phyloP scores from a whole-genome alignment of 2,888 invertebrate species.

The Philereme vetulata region DNA sequence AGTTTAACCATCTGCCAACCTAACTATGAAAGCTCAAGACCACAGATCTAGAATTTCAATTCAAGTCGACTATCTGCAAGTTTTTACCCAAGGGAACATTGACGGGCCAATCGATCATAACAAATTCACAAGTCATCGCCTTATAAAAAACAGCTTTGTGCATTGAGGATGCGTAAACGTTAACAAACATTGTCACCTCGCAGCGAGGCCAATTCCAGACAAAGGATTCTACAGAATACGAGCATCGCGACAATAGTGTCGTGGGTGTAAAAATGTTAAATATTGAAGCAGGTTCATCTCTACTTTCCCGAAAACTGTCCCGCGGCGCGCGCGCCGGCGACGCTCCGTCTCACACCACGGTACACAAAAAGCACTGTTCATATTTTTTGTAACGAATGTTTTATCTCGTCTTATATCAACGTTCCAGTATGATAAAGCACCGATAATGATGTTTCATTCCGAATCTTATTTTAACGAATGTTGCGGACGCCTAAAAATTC shows the following conservation, averaged over 20 bases:
- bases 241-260: conserved; percentile 65
- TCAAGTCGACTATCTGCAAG: conserved; percentile 50
- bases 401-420: conserved; percentile 77
- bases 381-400: conserved; percentile 40
- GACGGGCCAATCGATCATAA: conserved; percentile 75
- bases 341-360: conserved; percentile 76
- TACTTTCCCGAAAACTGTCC: conserved; percentile 79
- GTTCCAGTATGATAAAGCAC: conserved; percentile 77
- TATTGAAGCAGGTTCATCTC: conserved; percentile 70
- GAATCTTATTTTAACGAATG: conserved; percentile 70
- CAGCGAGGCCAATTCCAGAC: conserved; percentile 71
- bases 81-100: conserved; percentile 52
- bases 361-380: conserved; percentile 72
- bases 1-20: neutral
- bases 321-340: conserved; percentile 77
- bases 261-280: conserved; percentile 79
- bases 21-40: neutral
- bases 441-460: conserved; percentile 82
- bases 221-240: conserved; percentile 72
- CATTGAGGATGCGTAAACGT: conserved; percentile 71
- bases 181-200: conserved; percentile 81
- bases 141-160: conserved; percentile 74
- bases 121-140: conserved; percentile 83
- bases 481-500: conserved; percentile 58
- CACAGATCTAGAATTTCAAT: conserved; percentile 1